Evolutionary conservation across 30 jellyfish, hydroid and myxozoan genomes (phyloP), one percentile per base, ranked within the genome.

Genomic region (Pelagia noctiluca): DNA sequence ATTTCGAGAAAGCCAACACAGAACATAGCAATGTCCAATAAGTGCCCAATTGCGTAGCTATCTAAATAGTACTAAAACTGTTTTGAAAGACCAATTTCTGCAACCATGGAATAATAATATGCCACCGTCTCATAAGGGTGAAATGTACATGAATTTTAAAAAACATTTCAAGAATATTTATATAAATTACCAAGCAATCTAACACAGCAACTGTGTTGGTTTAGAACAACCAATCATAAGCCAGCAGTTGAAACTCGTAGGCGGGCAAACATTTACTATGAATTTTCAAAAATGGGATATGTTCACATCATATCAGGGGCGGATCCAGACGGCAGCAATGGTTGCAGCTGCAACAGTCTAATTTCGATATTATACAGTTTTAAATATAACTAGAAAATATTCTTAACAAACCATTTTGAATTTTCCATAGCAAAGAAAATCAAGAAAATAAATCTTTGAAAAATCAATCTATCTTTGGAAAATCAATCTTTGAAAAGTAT

Each of bases 41-140:
- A n/a, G 16, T 42, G 16, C 57, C 57, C 57, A 42, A 42, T 42
- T 42, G 16, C 57, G 57, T 42, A 42, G 57, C 57, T 5, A 5
- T 42, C 12, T 42, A 42, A 42, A 42, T 42, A 42, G 57, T 5
- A 16, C 16, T 42, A 42, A 42, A 42, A 5, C 16, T 42, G 57
- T 42, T 42, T 42, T 42, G 57, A 42, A 42, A 42, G 57, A 42
- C 57, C 57, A 42, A 42, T 42, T 42, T 42, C 57, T 42, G 57
- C 57, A 42, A 42, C 57, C 8, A 42, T 42, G 78, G 29, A 35
- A 8, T 71, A 31, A 46, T 28, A 35, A 18, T 32, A 42, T 42
- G 57, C 57, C 8, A 42, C 8, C 57, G 79, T 32, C 79, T 66
- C 61, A 32, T 66, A 32, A 66, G 34, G 34, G 28, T 66, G 8